A percentile compares a stretch with the other conserved stretches of the same genome.
These are phyloP conservation scores for Tympanoctomys barrerae DNA, from an alignment of 2,797 vertebrate genomes.

Conservation along the genomic window DNA sequence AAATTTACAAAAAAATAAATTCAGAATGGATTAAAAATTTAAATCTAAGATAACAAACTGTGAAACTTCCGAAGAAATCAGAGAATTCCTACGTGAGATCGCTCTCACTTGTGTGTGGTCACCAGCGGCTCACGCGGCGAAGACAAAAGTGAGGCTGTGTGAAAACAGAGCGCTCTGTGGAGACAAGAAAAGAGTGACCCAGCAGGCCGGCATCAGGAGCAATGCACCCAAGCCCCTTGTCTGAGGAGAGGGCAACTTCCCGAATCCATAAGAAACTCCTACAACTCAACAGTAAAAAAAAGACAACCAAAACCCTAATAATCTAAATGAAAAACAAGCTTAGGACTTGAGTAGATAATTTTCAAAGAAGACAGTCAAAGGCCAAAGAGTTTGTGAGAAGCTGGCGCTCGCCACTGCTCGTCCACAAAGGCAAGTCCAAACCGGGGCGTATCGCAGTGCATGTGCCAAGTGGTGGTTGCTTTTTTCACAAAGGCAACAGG, in stretches of 20 bases:
- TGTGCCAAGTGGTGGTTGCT: neutral
- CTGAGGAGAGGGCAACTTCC: neutral
- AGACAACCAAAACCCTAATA: neutral
- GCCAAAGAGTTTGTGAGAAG: neutral
- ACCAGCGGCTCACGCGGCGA: neutral
- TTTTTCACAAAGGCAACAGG: neutral
- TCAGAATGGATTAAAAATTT: neutral
- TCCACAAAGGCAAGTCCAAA: neutral
- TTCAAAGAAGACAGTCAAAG: neutral
- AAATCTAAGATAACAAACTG: neutral
- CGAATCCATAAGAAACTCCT: neutral
- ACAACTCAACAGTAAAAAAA: neutral
- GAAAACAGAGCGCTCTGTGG: neutral
- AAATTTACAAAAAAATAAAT: neutral
- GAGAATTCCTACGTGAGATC: neutral
- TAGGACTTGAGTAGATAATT: neutral
- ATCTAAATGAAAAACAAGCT: neutral
- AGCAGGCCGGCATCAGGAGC: neutral
- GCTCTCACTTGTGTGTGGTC: neutral
- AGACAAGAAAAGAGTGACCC: neutral
- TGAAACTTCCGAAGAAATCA: neutral
- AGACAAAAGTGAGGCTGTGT: neutral
- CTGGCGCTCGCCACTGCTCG: neutral
- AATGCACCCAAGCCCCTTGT: neutral
- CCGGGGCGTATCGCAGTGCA: rapidly evolving